Evolutionary conservation across 2,113 vertebrate species (phyloP).

Genomic region (Emydura subglobosa): DNA sequence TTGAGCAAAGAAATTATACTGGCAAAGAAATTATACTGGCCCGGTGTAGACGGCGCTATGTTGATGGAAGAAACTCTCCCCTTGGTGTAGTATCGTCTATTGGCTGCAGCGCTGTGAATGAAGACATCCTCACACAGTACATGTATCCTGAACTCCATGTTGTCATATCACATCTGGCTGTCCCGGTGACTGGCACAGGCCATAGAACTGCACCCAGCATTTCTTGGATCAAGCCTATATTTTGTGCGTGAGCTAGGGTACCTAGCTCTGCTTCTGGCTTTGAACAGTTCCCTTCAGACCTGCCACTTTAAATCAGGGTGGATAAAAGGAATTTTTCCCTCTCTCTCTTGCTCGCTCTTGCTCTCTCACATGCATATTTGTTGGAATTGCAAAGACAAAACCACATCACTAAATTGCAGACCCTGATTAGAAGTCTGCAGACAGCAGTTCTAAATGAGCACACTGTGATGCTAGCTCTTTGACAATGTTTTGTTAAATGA

Average conservation of each 20-base stretch:
- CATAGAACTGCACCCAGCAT: not conserved
- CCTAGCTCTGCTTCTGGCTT: not conserved
- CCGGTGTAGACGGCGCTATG: not conserved
- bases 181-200: not conserved
- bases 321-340: not conserved
- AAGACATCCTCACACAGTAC: not conserved
- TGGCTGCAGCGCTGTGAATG: accelerated
- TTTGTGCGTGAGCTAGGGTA: not conserved
- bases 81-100: not conserved
- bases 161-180: not conserved
- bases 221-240: not conserved
- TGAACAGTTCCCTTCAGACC: not conserved
- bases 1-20: too few relatives aligned
- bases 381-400: conserved; percentile 43
- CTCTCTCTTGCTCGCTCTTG: not conserved
- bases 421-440: conserved; percentile 45
- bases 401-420: not conserved
- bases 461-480: conserved; percentile 34
- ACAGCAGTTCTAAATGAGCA: conserved; percentile 39
- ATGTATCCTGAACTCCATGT: too few relatives aligned
- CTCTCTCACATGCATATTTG: not conserved
- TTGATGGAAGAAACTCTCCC: not conserved
- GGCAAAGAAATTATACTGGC: not conserved
- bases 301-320: not conserved
- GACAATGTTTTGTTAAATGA: conserved; percentile 43